Conservation (phyloP, 2,888 invertebrate genomes). For the Eilema sororculum region DNA sequence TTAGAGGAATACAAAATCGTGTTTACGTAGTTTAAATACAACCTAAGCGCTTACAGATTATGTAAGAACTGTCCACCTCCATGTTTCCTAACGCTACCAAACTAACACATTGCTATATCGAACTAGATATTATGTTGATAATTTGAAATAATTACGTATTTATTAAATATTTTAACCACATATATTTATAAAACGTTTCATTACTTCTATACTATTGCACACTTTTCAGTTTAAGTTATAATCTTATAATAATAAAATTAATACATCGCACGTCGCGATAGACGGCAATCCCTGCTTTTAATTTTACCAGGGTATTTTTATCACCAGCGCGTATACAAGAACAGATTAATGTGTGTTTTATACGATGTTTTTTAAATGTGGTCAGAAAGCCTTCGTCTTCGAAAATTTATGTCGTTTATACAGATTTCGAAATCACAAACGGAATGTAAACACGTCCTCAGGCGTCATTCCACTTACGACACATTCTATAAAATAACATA, state of each 20-base stretch:
- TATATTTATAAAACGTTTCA: conserved; percentile 11
- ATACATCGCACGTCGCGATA: not conserved
- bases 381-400: conserved; percentile 36
- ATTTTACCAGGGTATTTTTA: not conserved
- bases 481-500: conserved; percentile 51
- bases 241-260: not conserved
- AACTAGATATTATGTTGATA: conserved; percentile 70
- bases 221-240: not conserved
- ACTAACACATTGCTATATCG: conserved; percentile 56
- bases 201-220: not conserved
- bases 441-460: conserved; percentile 56
- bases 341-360: conserved; percentile 24
- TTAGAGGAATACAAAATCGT: conserved; percentile 49
- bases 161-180: conserved; percentile 53
- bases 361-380: conserved; percentile 25
- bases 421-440: conserved; percentile 60
- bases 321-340: not conserved
- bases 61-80: conserved; percentile 66
- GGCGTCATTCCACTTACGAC: conserved; percentile 57
- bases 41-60: conserved; percentile 63
- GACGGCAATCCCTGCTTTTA: not conserved
- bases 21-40: conserved; percentile 48
- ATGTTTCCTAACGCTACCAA: conserved; percentile 68
- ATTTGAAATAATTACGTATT: conserved; percentile 60
- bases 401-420: conserved; percentile 50